Percentiles rank a stretch among this genome's conserved stretches.
phyloP scores from a whole-genome alignment of 1,140 invertebrate genomes.

The Colletes gigas region DNA sequence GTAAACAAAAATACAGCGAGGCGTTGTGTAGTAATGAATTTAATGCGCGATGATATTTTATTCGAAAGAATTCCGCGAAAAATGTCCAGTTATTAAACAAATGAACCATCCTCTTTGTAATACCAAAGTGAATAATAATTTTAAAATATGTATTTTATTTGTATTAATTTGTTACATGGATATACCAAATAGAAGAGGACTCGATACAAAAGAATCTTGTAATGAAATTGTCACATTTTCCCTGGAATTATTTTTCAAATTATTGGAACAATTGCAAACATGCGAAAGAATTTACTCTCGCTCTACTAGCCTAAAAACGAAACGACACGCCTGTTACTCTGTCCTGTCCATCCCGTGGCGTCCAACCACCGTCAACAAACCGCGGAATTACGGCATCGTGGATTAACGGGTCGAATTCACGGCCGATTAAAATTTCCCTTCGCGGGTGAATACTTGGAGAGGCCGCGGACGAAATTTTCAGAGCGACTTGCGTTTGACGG shows the following conservation, averaged over 20 bases:
- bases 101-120: neutral
- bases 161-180: no score
- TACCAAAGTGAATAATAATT: neutral
- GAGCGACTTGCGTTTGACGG: slow-evolving; percentile 32
- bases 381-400: neutral
- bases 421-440: slow-evolving; percentile 47
- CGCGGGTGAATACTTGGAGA: slow-evolving; percentile 64
- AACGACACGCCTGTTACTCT: no score
- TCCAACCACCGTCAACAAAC: no score
- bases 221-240: no score
- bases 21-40: neutral
- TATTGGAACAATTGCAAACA: no score
- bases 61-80: neutral
- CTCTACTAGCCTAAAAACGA: no score
- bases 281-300: no score
- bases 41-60: neutral
- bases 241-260: no score
- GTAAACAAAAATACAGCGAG: neutral
- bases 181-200: no score
- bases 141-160: neutral
- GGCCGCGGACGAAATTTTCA: slow-evolving; percentile 60
- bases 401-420: neutral
- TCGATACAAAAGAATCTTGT: no score
- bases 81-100: neutral
- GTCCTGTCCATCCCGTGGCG: no score